Base-by-base conservation (phyloP, 2,113 vertebrate species). In the Ophiodon elongatus region DNA sequence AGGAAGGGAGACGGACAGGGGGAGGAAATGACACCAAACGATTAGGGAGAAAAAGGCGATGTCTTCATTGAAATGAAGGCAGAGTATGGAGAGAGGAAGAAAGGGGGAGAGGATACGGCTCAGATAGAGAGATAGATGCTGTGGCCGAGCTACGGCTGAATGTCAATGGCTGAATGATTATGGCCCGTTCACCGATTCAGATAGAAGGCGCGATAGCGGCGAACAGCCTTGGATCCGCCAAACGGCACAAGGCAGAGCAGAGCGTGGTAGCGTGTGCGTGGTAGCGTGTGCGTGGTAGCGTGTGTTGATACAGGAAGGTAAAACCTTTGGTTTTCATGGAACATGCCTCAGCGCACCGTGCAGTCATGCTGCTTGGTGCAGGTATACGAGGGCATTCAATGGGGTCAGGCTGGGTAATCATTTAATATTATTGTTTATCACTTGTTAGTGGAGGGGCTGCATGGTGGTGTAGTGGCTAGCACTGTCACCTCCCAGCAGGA, bases 81-180 rank as follows among this genome's bases (percentile, higher is more conserved):
- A 4, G 59, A 45, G 25, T 27, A 31, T 21, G 21, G 35, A 63
- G 57, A 54, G 43, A 4, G 47, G 56, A 65, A 52, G 71, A 84
- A 54, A 73, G 64, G 57, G 41, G 57, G 41, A 47, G 57, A 84
- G 81, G 81, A 76, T 80, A 66, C 82, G n/a, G 65, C 52, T 39
- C 14, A 2, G 81, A 76, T 15, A 3, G 60, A 71, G 31, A 4
- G 73, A 84, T 57, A n/a, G n/a, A n/a, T n/a, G 79, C 85, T 80
- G 79, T 72, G 6, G 52, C 78, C 19, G 25, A 8, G 78, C 2
- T 78, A 82, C 87, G n/a, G 66, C 76, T 87, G 85, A 93, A 94
- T 92, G 84, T 87, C 87, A 92, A 89, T 92, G 77, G 86, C 78
- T 74, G 80, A 88, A 94, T 84, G 85, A 92, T 94, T 92, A 91